Evolutionary conservation across 2,888 invertebrate species (phyloP).

Genomic region (Meteorus cinctellus): DNA sequence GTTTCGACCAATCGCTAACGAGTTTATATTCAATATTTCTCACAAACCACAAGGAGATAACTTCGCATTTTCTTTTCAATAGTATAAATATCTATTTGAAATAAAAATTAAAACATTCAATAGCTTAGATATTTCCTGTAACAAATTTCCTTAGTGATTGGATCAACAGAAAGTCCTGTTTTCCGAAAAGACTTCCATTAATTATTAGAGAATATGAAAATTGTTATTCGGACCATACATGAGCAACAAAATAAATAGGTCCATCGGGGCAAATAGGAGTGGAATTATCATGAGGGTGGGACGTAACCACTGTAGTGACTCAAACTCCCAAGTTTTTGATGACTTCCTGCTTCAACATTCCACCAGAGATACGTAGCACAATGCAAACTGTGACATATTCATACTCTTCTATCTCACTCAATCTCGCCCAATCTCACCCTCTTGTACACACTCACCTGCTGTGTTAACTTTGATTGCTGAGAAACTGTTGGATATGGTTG

Average conservation of each 20-base stretch:
- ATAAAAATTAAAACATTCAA: too few species aligned
- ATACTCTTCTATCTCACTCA: slow-evolving; percentile 12
- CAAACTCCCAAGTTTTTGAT: slow-evolving; percentile 58
- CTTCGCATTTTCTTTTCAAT: too few species aligned
- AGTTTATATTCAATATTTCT: too few species aligned
- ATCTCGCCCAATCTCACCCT: slow-evolving; percentile 3
- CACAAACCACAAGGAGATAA: too few species aligned
- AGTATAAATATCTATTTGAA: too few species aligned
- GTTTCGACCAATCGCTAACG: not conserved
- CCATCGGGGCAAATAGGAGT: not conserved
- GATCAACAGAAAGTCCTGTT: too few species aligned
- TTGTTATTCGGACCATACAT: slow-evolving; percentile 30
- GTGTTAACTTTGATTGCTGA: slow-evolving; percentile 49
- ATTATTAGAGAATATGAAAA: slow-evolving; percentile 4
- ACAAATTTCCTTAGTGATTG: too few species aligned
- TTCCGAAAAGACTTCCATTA: not conserved
- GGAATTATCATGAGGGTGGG: not conserved
- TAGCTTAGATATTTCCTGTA: too few species aligned
- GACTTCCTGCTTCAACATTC: slow-evolving; percentile 55
- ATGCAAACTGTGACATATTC: slow-evolving; percentile 22
- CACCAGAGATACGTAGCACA: slow-evolving; percentile 20
- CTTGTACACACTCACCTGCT: slow-evolving; percentile 9
- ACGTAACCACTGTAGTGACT: slow-evolving; percentile 12
- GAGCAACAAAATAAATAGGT: not conserved
- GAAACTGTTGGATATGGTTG: slow-evolving; percentile 35